These are phyloP conservation scores for Philopotamus ludificatus DNA, from an alignment of 1,140 invertebrate species.

Conservation along the genomic window DNA sequence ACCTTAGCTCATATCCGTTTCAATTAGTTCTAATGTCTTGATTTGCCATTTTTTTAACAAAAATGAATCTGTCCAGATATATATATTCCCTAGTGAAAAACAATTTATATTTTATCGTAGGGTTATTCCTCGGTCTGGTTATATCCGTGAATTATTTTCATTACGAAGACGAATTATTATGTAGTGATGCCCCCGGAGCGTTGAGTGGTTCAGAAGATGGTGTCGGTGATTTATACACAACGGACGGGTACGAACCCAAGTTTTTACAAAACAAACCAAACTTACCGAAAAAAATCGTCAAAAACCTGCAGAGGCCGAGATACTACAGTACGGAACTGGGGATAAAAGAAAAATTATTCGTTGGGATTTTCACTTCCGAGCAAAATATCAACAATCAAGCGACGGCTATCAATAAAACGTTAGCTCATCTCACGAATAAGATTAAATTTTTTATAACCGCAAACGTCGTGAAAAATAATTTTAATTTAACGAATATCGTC, in stretches of 20 bases:
- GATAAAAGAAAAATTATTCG: slow-evolving; percentile 85
- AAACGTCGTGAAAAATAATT: slow-evolving; percentile 62
- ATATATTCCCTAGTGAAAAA: slow-evolving; percentile 52
- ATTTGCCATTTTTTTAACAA: no score
- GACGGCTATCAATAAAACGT: slow-evolving; percentile 77
- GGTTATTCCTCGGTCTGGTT: slow-evolving; percentile 49
- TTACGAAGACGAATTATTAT: slow-evolving; percentile 44
- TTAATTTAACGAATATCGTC: slow-evolving; percentile 72
- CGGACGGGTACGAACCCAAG: slow-evolving; percentile 51
- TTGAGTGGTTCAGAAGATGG: slow-evolving; percentile 34
- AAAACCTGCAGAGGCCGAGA: slow-evolving; percentile 70
- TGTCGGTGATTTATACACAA: slow-evolving; percentile 1
- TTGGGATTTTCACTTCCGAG: slow-evolving; percentile 76
- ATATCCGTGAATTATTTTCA: slow-evolving; percentile 47
- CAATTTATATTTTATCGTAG: slow-evolving; percentile 53
- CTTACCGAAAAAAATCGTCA: slow-evolving; percentile 43
- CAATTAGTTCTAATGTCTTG: no score
- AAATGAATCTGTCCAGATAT: slow-evolving; percentile 49
- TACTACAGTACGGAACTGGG: slow-evolving; percentile 93
- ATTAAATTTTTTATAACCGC: slow-evolving; percentile 72
- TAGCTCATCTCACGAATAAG: slow-evolving; percentile 76
- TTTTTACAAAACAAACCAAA: slow-evolving; percentile 42
- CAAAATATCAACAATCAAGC: slow-evolving; percentile 68
- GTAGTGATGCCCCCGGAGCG: slow-evolving; percentile 37
- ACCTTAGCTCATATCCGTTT: no score